Percentiles rank a stretch among this genome's conserved stretches.
phyloP scores from a whole-genome alignment of 53 echinoderm and acorn worm genomes.

The Astropecten irregularis region DNA sequence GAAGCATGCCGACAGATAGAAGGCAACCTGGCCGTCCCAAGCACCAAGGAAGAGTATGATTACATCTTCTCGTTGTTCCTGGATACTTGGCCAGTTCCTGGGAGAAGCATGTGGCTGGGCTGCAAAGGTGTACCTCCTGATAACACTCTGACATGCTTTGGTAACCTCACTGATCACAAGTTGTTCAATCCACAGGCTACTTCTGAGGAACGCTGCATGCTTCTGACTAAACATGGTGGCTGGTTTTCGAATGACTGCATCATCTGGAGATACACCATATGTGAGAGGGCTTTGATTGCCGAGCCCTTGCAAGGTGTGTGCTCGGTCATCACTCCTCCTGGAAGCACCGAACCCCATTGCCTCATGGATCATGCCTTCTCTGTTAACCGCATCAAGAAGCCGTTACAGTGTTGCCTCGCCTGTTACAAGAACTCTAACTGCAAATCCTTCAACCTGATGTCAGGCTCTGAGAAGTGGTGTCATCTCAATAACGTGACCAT shows the following conservation, averaged over 20 bases:
- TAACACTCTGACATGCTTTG: neutral
- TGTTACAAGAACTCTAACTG: slow-evolving; percentile 13
- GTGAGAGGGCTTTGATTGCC: neutral
- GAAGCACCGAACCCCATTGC: slow-evolving; percentile 5
- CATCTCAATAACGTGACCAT: slow-evolving; percentile 34
- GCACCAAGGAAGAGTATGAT: slow-evolving; percentile 16
- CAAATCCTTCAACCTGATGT: slow-evolving; percentile 29
- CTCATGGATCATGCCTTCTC: slow-evolving; percentile 7
- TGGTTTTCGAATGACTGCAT: neutral
- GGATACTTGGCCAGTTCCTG: neutral
- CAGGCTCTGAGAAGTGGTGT: slow-evolving; percentile 9
- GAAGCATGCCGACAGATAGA: neutral
- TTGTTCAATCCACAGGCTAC: neutral
- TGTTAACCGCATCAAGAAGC: neutral
- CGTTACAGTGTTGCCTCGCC: slow-evolving; percentile 6
- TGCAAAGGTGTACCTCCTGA: neutral
- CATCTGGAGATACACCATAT: neutral
- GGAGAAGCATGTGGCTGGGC: slow-evolving; percentile 8
- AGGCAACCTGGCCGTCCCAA: slow-evolving; percentile 35
- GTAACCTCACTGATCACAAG: neutral
- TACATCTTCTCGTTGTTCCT: neutral
- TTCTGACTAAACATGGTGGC: neutral
- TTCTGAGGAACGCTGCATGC: neutral
- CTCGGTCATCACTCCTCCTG: neutral
- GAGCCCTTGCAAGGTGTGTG: neutral